Base-by-base conservation (phyloP, 2,113 vertebrate genomes). In the Psephotus haematonotus region DNA sequence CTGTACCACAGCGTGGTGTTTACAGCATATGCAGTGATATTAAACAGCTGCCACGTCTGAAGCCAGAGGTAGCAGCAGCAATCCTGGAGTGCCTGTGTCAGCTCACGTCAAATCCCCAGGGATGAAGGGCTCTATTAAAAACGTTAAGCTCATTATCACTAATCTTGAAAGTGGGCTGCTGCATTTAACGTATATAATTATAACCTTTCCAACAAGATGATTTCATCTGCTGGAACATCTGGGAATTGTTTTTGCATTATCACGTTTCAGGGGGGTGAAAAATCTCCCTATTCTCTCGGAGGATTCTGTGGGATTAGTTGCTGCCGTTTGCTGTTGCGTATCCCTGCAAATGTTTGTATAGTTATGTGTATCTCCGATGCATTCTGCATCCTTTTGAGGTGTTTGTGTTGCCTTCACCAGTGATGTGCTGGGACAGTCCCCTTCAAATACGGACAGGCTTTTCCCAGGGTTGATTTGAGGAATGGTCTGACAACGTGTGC, bases 171-270 rank as follows among this genome's bases (percentile, higher is more conserved):
- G 81, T 91, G 81, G 93, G 88, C 84, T 0, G 0, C 23, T 82
- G 94, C 67, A 92, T 96, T 94, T 95, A 95, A 95, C 81, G 29
- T 94, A 65, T 47, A 86, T 88, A 94, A 95, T 97, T 93, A 92
- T 93, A 71, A 96, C 96, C 89, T 91, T 96, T 52, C 39, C 77
- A 86, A 86, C 69, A 75, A 82, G 88, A 60, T 82, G 57, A 93
- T 92, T 96, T 95, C 69, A 88, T 93, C 92, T 95, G 88, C 62
- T 62, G 69, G 90, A 92, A 53, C 92, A 90, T 86, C 78, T 93
- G 95, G 90, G 92, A 93, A 71, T 91, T 97, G 82, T 62, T 74
- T 95, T 90, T 92, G 71, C 92, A 90, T 94, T 93, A 88, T 62
- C 92, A 63, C 1, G 1, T 96, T 96, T 86, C 93, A 50, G 76